These are phyloP conservation scores for Cerceris rybyensis DNA, from an alignment of 2,888 invertebrate species.

Conservation along the genomic window DNA sequence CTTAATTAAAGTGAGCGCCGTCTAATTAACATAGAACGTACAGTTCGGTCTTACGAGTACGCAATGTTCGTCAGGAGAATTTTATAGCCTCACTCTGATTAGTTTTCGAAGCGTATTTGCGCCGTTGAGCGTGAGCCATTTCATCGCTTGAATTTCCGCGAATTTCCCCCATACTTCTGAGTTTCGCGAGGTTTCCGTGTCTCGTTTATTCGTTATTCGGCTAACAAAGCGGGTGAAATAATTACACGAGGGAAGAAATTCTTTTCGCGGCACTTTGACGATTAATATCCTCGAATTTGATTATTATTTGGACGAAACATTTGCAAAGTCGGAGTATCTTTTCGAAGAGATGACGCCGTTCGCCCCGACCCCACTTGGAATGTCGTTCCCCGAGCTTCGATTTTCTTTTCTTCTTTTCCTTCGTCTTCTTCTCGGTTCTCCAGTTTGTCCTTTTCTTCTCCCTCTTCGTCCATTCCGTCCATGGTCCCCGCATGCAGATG, in stretches of 20 bases:
- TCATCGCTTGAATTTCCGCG: too few species aligned
- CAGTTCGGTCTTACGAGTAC: conserved; percentile 40
- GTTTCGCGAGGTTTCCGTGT: too few species aligned
- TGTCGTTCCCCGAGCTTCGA: conserved; percentile 67
- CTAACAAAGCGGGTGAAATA: too few species aligned
- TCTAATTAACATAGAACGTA: conserved; percentile 54
- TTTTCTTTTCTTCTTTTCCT: conserved; percentile 56
- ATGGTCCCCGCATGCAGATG: conserved; percentile 64
- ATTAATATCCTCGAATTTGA: not conserved
- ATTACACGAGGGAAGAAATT: too few species aligned
- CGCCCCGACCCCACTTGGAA: conserved; percentile 63
- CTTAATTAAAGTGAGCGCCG: conserved; percentile 58
- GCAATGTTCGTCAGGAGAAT: conserved; percentile 32
- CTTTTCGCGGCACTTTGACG: too few species aligned
- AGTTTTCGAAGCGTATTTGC: conserved; percentile 14
- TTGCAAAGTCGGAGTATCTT: conserved; percentile 54
- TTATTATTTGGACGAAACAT: conserved; percentile 20
- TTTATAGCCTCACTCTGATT: conserved; percentile 24
- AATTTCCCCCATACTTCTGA: not conserved
- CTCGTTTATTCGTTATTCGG: too few species aligned
- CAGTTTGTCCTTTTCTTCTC: conserved; percentile 47
- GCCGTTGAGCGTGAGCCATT: not conserved
- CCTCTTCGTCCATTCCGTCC: conserved; percentile 50
- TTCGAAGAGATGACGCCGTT: conserved; percentile 66
- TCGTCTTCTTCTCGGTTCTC: conserved; percentile 32